Evolutionary conservation across 2,888 invertebrate species (phyloP).

Genomic region (Xylota sylvarum): DNA sequence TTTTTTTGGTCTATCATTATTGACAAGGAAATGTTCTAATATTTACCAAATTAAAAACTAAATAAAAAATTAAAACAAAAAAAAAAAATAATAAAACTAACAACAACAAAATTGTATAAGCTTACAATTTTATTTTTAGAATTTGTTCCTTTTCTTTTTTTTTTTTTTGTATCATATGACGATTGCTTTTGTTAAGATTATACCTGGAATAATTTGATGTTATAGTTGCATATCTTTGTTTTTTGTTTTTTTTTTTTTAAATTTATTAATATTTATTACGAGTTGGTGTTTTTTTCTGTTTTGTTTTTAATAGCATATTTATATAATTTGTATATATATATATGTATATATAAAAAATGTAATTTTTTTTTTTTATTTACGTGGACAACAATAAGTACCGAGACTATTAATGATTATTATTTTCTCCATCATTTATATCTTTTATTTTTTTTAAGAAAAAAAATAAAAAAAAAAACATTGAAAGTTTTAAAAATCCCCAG

Average conservation of each 20-base stretch:
- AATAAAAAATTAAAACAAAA: neutral
- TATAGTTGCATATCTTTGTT: constrained; percentile 26
- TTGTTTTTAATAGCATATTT: constrained; percentile 27
- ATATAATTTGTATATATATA: constrained; percentile 35
- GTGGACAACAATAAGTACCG: constrained; percentile 39
- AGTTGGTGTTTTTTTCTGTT: constrained; percentile 44
- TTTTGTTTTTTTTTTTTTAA: constrained; percentile 22
- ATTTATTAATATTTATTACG: constrained; percentile 18
- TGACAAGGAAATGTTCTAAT: constrained; percentile 25
- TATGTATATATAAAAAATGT: constrained; percentile 30
- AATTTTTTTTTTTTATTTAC: constrained; percentile 1
- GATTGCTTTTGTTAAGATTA: constrained; percentile 49
- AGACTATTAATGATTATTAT: constrained; percentile 1
- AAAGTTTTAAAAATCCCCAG: constrained; percentile 12
- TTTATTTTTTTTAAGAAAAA: no score
- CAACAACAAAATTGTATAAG: constrained; percentile 35
- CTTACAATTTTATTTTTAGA: constrained; percentile 38
- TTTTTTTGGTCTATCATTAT: constrained; percentile 29
- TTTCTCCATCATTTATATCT: constrained; percentile 2
- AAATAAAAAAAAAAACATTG: neutral
- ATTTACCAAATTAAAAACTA: constrained; percentile 15
- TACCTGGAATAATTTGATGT: constrained; percentile 55
- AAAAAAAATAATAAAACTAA: neutral
- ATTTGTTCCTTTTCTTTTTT: constrained; percentile 46
- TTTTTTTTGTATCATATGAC: constrained; percentile 52